Evolutionary conservation across 1,140 invertebrate genomes (phyloP), one percentile per base, ranked within the genome.

Genomic region (Drosophila ironensis): DNA sequence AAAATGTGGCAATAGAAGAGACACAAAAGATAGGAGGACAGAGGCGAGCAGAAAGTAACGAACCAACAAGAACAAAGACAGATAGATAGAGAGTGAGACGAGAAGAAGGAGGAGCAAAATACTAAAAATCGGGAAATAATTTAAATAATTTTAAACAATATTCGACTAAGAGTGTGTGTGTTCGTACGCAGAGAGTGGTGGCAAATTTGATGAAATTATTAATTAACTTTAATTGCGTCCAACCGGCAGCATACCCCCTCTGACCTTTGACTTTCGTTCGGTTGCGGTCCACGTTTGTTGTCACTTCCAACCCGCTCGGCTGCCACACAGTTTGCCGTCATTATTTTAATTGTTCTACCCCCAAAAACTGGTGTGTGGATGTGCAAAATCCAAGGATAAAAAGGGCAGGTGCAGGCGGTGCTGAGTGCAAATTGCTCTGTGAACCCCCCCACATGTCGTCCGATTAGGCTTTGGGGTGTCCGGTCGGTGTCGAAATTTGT

Each of bases 1-100:
- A 90, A 90, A 90, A 89, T 89, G 76, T 89, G 88, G 87, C 87
- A 90, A 90, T 90, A 89, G 88, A 90, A 90, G 81, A 88, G 82
- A 88, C 81, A 89, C 78, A 89, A 87, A 87, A 81, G 82, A 70
- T n/a, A 68, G 86, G 73, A 86, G 73, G 68, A 77, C 63, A 76
- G 77, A 77, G 74, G 72, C 70, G 69, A 72, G 72, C 63, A 67
- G 69, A 63, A 75, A 53, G 35, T 25, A 68, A 88, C 73, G 59
- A 72, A 86, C 70, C 74, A 71, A 80, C 69, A 69, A 70, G 41
- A 53, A 50, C 56, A 67, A 17, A 68, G 60, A 68, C 44, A 35
- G 25, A 25, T 2, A 51, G n/a, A 57, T 22, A 52, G 53, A 54
- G 50, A 80, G 37, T 57, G 46, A 60, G 56, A 19, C 25, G 11